Base-by-base conservation (phyloP, 2,888 invertebrate genomes). In the Stenchaetothrips biformis region DNA sequence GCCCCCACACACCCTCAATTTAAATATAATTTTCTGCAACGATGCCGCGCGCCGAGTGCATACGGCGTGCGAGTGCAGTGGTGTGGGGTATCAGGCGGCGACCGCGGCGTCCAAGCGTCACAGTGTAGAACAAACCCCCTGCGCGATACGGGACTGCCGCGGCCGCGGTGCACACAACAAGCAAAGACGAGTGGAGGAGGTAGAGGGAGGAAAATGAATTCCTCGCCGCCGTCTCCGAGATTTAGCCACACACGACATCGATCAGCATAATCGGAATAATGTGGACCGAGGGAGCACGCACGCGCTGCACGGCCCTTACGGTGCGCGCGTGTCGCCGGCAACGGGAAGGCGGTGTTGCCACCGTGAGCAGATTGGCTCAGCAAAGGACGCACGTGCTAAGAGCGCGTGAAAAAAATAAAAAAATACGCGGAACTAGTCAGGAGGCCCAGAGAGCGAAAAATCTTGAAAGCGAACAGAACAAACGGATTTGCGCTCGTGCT, bases 181-280 rank as follows among this genome's bases (percentile, higher is more conserved):
- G n/a, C n/a, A n/a, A n/a, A n/a, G n/a, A n/a, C n/a, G n/a, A n/a
- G n/a, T 53, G 53, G 13, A 9, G 2, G 13, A 13, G 53, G 53
- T 53, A 13, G 53, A 53, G 53, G 11, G 6, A 9, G 53, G 53
- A 53, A 16, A 37, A 37, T 2, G 37, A 37, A 37, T 37, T 37
- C 2, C 37, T 37, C 2, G 2, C 4, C 37, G 37, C 37, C 37
- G 37, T 37, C 37, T 37, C 37, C 37, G 37, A 37, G 37, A 37
- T 37, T 37, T 37, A 53, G 18, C 13, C 53, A 6, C 53, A 9
- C n/a, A 21, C 21, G 67, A 67, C 67, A 67, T 21, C 9, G 67
- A 67, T 67, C 67, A 67, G 67, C 67, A 67, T 67, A 67, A 67
- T 67, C 67, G 67, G 67, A 67, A 67, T 67, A 67, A 67, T 67